phyloP scores from a whole-genome alignment of 2,888 invertebrate species.

The Harpalus rufipes region DNA sequence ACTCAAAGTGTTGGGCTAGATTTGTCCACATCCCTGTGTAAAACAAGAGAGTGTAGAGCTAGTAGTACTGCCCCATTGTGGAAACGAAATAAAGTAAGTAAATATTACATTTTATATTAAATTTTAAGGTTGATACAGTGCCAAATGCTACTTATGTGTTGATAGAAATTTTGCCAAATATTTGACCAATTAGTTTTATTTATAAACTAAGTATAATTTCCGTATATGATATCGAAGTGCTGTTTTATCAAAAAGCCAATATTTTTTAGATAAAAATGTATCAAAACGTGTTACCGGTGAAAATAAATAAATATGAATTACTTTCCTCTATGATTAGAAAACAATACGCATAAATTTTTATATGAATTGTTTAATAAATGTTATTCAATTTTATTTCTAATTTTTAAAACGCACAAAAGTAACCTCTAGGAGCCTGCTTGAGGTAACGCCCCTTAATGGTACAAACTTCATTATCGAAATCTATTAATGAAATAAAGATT shows the following conservation, averaged over 20 bases:
- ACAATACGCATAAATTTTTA: too few relatives aligned
- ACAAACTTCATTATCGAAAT: too few relatives aligned
- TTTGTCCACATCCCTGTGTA: constrained; percentile 72
- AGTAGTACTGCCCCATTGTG: constrained; percentile 57
- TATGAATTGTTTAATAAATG: too few relatives aligned
- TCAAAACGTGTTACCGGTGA: not conserved
- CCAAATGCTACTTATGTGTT: too few relatives aligned
- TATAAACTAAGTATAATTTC: not conserved
- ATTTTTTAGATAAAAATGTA: not conserved
- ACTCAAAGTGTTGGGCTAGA: constrained; percentile 82
- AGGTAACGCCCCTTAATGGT: too few relatives aligned
- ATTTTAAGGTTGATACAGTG: constrained; percentile 28
- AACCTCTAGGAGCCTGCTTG: too few relatives aligned
- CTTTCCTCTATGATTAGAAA: not conserved
- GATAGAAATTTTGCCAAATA: too few relatives aligned
- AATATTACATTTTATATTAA: not conserved
- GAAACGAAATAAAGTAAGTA: constrained; percentile 41
- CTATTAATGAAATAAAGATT: too few relatives aligned
- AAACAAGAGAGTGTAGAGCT: constrained; percentile 64
- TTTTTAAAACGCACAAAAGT: too few relatives aligned
- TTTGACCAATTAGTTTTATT: not conserved
- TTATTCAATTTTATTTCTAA: too few relatives aligned
- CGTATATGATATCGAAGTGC: not conserved
- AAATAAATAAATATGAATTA: not conserved
- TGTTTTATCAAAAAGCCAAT: constrained; percentile 10